Evolutionary conservation across 2,888 invertebrate genomes (phyloP).

Genomic region (Rosalia funebris): DNA sequence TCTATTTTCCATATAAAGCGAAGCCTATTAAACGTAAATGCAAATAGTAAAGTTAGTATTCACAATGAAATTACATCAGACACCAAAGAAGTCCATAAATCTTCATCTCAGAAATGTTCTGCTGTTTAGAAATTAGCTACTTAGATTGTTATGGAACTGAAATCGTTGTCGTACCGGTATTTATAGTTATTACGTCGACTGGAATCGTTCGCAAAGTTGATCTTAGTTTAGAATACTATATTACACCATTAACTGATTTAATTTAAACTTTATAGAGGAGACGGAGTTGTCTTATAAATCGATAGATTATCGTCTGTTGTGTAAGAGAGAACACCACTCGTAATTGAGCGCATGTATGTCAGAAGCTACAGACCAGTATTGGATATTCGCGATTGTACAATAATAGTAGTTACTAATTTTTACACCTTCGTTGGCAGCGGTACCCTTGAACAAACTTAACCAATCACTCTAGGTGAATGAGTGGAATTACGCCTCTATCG

Average conservation of each 20-base stretch:
- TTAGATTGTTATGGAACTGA: conserved; percentile 45
- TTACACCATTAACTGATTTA: background rate
- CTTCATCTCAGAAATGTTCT: conserved; percentile 38
- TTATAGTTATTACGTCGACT: conserved; percentile 28
- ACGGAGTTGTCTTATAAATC: background rate
- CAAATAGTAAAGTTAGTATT: conserved; percentile 8
- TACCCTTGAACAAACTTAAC: too few relatives aligned
- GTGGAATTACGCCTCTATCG: too few relatives aligned
- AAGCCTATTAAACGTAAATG: conserved; percentile 7
- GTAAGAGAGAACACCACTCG: too few relatives aligned
- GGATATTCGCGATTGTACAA: too few relatives aligned
- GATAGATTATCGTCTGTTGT: too few relatives aligned
- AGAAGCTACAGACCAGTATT: too few relatives aligned
- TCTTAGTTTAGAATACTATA: background rate
- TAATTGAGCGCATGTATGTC: too few relatives aligned
- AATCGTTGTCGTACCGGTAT: conserved; percentile 35
- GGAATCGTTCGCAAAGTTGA: background rate
- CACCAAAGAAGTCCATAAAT: conserved; percentile 39
- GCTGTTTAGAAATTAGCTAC: conserved; percentile 49
- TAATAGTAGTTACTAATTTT: too few relatives aligned
- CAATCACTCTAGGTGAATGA: too few relatives aligned
- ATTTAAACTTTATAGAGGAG: conserved; percentile 8
- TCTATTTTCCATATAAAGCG: background rate
- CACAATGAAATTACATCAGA: conserved; percentile 2
- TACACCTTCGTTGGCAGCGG: too few relatives aligned